Evolutionary conservation across 1,140 invertebrate genomes (phyloP).

Genomic region (Lucilia cuprina): DNA sequence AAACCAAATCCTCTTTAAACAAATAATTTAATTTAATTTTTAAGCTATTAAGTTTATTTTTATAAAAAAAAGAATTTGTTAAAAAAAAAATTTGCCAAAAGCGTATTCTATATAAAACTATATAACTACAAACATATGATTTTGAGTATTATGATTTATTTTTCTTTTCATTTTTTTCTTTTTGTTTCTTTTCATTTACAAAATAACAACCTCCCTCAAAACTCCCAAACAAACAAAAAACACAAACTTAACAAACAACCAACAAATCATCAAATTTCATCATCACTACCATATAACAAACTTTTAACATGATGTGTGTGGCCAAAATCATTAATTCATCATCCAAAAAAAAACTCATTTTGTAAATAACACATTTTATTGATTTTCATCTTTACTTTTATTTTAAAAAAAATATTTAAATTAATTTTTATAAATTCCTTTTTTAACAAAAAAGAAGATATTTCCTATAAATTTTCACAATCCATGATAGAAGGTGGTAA

Average conservation of each 20-base stretch:
- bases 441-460: neutral
- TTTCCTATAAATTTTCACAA: neutral
- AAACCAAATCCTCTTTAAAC: too few species aligned
- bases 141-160: neutral
- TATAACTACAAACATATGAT: too few species aligned
- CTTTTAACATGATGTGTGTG: neutral
- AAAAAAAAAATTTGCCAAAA: too few species aligned
- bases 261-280: neutral
- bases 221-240: constrained; percentile 21
- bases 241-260: too few species aligned
- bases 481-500: constrained; percentile 17
- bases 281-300: neutral
- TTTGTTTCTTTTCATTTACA: constrained; percentile 56
- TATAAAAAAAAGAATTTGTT: neutral
- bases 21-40: too few species aligned
- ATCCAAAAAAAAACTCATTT: too few species aligned
- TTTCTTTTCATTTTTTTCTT: constrained; percentile 37
- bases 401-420: neutral
- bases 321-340: too few species aligned
- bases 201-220: neutral
- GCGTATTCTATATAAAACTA: too few species aligned
- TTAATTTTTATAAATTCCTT: neutral
- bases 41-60: too few species aligned
- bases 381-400: too few species aligned
- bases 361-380: too few species aligned